phyloP scores from a whole-genome alignment of 2,888 invertebrate genomes.

The Phortica magna region DNA sequence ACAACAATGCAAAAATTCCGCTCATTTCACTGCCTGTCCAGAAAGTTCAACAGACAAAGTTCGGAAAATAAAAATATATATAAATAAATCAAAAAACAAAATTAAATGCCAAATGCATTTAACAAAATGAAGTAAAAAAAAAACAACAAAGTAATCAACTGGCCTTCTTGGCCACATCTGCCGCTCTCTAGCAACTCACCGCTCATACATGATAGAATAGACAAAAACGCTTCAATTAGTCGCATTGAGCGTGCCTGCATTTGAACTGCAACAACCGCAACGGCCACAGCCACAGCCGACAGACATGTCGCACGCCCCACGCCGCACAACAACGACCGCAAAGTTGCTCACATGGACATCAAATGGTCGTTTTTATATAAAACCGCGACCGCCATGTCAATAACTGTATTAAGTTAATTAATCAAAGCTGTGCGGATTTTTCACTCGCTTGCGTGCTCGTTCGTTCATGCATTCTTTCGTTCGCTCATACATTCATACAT shows the following conservation, averaged over 20 bases:
- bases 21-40: background rate
- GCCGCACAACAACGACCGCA: background rate
- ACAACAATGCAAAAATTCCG: background rate
- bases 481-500: background rate
- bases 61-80: background rate
- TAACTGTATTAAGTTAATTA: slow-evolving; percentile 68
- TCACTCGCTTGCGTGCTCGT: slow-evolving; percentile 7
- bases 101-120: background rate
- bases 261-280: background rate
- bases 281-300: background rate
- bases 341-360: background rate
- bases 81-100: background rate
- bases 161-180: background rate
- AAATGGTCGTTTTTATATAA: background rate
- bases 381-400: slow-evolving; percentile 47
- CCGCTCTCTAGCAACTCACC: background rate
- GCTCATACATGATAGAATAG: background rate
- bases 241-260: background rate
- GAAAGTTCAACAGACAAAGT: background rate
- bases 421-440: slow-evolving; percentile 65
- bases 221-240: slow-evolving; percentile 3
- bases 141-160: background rate
- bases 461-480: slow-evolving; percentile 5
- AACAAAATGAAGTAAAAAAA: background rate
- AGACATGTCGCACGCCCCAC: background rate